Percentiles rank a stretch among this genome's conserved stretches.
These are phyloP conservation scores for Chaetops frenatus DNA, from an alignment of 2,113 vertebrate genomes.

Conservation along the genomic window DNA sequence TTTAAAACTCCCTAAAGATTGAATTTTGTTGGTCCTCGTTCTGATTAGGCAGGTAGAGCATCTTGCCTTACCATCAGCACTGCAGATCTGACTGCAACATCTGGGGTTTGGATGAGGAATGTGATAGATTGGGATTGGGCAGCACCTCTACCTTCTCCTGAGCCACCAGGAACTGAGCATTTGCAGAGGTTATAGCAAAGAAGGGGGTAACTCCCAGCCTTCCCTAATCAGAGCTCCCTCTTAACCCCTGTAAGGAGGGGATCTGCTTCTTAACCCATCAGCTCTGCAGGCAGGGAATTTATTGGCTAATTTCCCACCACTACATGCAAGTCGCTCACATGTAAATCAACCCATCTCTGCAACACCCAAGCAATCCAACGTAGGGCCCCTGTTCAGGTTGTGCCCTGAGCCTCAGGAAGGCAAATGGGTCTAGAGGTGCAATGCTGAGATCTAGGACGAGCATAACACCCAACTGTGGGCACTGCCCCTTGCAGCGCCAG, in stretches of 20 bases:
- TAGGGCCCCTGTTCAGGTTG: rapidly evolving
- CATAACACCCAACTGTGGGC: rapidly evolving
- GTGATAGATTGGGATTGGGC: rapidly evolving
- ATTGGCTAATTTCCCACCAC: neutral
- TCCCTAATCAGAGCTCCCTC: neutral
- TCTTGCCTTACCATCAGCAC: neutral
- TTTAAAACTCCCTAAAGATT: neutral
- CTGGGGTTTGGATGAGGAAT: neutral
- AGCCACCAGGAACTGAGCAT: neutral
- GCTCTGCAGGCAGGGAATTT: neutral
- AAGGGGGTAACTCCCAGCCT: neutral
- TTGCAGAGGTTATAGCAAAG: neutral
- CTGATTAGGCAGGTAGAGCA: neutral
- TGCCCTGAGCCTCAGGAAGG: neutral
- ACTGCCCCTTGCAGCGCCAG: neutral
- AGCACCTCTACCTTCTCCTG: neutral
- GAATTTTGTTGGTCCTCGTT: neutral
- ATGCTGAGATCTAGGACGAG: neutral
- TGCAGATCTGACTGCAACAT: neutral
- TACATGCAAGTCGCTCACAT: rapidly evolving
- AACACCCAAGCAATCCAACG: rapidly evolving
- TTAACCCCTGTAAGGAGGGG: neutral
- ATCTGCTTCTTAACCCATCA: neutral
- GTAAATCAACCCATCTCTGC: neutral
- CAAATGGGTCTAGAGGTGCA: neutral